A percentile compares a stretch with the other conserved stretches of the same genome.
Evolutionary conservation across 2,797 vertebrate genomes (phyloP).

Genomic region (Gymnothorax javanicus): DNA sequence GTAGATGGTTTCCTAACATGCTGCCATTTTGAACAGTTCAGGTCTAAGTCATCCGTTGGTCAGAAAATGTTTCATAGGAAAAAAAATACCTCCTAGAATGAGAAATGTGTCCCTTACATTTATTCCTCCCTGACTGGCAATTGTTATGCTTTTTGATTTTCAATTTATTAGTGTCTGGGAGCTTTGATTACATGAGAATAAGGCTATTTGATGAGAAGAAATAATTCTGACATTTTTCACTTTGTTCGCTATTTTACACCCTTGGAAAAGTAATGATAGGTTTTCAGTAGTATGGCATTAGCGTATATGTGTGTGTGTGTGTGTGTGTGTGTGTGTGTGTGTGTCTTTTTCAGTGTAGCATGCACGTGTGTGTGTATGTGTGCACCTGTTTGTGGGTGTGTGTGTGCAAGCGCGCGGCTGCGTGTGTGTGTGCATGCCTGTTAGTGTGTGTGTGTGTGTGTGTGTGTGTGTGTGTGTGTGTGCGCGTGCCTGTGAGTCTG

Average conservation of each 20-base stretch:
- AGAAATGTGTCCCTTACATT: neutral
- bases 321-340: neutral
- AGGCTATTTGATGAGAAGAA: neutral
- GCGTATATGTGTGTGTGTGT: neutral
- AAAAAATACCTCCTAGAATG: neutral
- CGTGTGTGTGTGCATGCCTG: neutral
- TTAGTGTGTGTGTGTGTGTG: neutral
- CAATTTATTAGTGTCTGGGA: neutral
- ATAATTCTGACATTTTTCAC: neutral
- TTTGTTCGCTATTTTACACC: neutral
- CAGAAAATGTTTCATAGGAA: neutral
- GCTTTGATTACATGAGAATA: neutral
- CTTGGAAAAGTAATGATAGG: neutral
- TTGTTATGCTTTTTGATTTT: neutral
- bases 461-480: neutral
- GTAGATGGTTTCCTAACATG: neutral
- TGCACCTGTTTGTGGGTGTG: neutral
- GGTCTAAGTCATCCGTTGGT: neutral
- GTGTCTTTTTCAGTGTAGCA: neutral
- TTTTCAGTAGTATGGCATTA: neutral
- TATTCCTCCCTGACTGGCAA: neutral
- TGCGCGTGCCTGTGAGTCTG: conserved; percentile 7
- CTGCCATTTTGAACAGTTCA: neutral
- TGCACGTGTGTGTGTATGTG: neutral
- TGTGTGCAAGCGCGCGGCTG: neutral